A percentile compares a stretch with the other conserved stretches of the same genome.
These are phyloP conservation scores for Himalopsyche phryganea DNA, from an alignment of 1,140 invertebrate species.

Conservation along the genomic window DNA sequence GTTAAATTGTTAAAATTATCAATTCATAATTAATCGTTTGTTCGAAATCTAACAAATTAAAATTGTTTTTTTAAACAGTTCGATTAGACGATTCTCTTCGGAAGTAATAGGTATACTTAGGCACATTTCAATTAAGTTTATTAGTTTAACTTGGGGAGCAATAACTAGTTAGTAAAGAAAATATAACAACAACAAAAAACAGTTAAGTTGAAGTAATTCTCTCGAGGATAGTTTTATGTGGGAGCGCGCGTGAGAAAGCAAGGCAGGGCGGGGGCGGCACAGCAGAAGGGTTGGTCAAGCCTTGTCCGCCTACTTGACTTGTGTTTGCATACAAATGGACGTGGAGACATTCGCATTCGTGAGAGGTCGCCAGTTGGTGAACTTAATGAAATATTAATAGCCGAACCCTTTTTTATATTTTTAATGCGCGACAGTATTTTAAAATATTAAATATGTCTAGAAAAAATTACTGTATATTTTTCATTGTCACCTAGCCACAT, in stretches of 20 bases:
- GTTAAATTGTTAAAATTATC: too few species aligned
- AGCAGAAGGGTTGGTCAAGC: slow-evolving; percentile 10
- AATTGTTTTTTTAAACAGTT: too few species aligned
- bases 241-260: background rate
- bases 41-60: too few species aligned
- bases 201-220: background rate
- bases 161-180: too few species aligned
- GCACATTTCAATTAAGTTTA: too few species aligned
- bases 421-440: background rate
- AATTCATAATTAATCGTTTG: too few species aligned
- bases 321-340: slow-evolving; percentile 25
- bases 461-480: too few species aligned
- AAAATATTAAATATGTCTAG: background rate
- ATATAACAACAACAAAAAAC: background rate
- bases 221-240: background rate
- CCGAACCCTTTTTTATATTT: slow-evolving; percentile 16
- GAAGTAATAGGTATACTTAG: too few species aligned
- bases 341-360: slow-evolving; percentile 8
- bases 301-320: slow-evolving; percentile 24
- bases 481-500: too few species aligned
- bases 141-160: too few species aligned
- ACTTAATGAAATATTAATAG: slow-evolving; percentile 21
- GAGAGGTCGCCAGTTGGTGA: background rate
- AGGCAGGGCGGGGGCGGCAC: background rate
- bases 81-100: too few species aligned